A percentile compares a stretch with the other conserved stretches of the same genome.
Conservation (phyloP, 2,113 vertebrate genomes). For the Calonectris borealis region DNA sequence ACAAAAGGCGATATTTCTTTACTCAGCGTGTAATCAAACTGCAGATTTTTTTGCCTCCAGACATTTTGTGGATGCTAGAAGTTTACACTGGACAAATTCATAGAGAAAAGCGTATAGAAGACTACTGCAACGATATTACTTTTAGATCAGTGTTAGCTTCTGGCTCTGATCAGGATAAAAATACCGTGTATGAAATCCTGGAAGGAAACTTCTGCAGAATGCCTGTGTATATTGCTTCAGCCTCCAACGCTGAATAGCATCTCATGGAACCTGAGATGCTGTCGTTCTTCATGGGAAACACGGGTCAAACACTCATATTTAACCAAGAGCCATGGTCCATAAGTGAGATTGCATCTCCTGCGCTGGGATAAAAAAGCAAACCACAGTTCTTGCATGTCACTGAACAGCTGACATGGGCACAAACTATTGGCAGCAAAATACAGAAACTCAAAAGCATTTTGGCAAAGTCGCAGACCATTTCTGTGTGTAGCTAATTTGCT, state of each 20-base stretch:
- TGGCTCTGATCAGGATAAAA: not conserved
- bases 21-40: not conserved
- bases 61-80: not conserved
- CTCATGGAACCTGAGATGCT: not conserved
- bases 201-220: not conserved
- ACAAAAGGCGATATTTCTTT: not conserved
- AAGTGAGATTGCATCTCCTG: not conserved
- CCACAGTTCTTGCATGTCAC: not conserved
- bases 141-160: not conserved
- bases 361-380: not conserved
- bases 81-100: not conserved
- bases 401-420: not conserved
- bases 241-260: not conserved
- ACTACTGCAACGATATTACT: not conserved
- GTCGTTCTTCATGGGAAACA: not conserved
- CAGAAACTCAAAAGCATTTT: not conserved
- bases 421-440: not conserved
- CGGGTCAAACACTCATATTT: not conserved
- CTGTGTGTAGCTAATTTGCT: not conserved
- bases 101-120: not conserved
- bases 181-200: not conserved
- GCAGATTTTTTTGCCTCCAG: not conserved
- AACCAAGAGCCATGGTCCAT: not conserved
- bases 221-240: not conserved
- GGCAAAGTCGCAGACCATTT: not conserved